A percentile compares a stretch with the other conserved stretches of the same genome.
Conservation (phyloP, 1,140 invertebrate species). For the Acromyrmex echinatior region DNA sequence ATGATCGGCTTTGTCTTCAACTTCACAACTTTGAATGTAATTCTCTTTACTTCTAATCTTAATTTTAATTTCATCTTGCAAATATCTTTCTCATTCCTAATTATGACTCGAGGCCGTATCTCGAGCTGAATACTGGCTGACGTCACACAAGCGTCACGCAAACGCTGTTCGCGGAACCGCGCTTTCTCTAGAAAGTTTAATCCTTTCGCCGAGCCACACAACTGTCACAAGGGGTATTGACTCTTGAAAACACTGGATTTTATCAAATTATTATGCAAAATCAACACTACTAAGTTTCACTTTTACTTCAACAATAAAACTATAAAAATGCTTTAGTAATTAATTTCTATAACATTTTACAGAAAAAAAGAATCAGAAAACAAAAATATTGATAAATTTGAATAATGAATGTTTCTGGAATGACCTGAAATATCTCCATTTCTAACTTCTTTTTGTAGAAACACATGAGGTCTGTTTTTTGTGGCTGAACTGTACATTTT, state of each 20-base stretch:
- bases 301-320: constrained; percentile 7
- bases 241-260: background rate
- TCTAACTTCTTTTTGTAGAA: background rate
- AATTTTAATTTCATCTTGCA: background rate
- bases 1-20: background rate
- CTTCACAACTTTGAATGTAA: background rate
- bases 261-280: background rate
- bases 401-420: background rate
- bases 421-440: background rate
- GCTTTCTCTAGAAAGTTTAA: constrained; percentile 54
- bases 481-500: too few species aligned
- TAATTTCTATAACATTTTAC: constrained; percentile 1
- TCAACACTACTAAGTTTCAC: background rate
- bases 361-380: background rate
- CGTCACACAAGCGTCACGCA: constrained; percentile 13
- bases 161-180: constrained; percentile 16
- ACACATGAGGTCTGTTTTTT: background rate
- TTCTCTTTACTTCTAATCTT: background rate
- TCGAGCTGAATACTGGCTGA: background rate
- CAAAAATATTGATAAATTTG: background rate
- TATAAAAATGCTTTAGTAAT: background rate
- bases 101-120: background rate
- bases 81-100: too few species aligned
- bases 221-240: background rate
- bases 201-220: background rate